Percentiles rank a stretch among this genome's conserved stretches.
Evolutionary conservation across 2,888 invertebrate species (phyloP).

Genomic region (Griposia aprilina): DNA sequence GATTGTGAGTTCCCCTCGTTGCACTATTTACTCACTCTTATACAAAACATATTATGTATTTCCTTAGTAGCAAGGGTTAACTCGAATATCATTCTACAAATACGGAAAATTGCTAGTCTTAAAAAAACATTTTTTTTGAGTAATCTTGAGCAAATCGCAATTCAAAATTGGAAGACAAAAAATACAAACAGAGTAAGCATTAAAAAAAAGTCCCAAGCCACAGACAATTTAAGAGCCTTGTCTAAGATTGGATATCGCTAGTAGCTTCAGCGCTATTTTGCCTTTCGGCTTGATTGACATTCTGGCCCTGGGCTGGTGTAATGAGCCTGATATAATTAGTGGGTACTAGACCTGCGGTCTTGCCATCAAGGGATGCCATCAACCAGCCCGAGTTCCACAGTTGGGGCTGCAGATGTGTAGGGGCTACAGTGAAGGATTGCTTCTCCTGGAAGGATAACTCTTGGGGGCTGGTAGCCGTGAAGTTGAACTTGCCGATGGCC

Average conservation of each 20-base stretch:
- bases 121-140: neutral
- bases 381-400: conserved; percentile 93
- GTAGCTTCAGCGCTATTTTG: neutral
- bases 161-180: conserved; percentile 20
- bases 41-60: neutral
- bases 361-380: conserved; percentile 91
- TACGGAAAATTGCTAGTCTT: neutral
- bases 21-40: neutral
- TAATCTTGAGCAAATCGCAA: conserved; percentile 7
- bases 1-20: neutral
- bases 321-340: conserved; percentile 90
- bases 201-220: neutral
- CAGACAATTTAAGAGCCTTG: conserved; percentile 17
- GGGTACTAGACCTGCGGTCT: conserved; percentile 92
- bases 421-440: conserved; percentile 95
- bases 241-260: rapidly evolving
- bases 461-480: conserved; percentile 92
- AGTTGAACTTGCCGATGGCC: conserved; percentile 94
- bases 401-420: conserved; percentile 94
- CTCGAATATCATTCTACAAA: neutral
- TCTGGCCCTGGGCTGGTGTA: conserved; percentile 42
- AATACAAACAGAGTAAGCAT: conserved; percentile 30
- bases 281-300: neutral
- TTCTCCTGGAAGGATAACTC: conserved; percentile 95
- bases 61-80: neutral